phyloP scores from a whole-genome alignment of 2,797 vertebrate genomes.

The Thaleichthys pacificus region DNA sequence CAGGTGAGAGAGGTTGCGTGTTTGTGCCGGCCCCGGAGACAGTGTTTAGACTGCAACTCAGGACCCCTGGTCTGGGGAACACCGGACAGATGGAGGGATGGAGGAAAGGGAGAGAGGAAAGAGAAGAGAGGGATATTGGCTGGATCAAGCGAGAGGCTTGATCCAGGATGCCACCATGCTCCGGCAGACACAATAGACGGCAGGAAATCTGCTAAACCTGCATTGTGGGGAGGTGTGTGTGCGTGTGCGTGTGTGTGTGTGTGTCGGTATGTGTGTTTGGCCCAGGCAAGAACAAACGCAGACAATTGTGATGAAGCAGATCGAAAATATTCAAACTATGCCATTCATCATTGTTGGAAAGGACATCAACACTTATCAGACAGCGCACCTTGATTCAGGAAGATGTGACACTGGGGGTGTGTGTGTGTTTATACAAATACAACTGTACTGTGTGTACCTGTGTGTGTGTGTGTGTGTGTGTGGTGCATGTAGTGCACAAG shows the following conservation, averaged over 20 bases:
- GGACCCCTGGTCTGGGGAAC: conserved; percentile 33
- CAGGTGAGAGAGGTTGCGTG: conserved; percentile 28
- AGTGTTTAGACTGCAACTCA: conserved; percentile 54
- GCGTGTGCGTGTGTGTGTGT: not conserved
- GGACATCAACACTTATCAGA: conserved; percentile 65
- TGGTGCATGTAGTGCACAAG: not conserved
- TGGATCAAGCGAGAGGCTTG: conserved; percentile 42
- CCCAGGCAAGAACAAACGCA: conserved; percentile 56
- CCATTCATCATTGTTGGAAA: conserved; percentile 69
- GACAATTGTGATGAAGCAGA: conserved; percentile 58
- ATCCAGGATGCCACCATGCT: conserved; percentile 68
- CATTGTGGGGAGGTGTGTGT: conserved; percentile 47
- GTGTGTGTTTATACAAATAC: not conserved
- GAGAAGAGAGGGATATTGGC: conserved; percentile 23
- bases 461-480: not conserved
- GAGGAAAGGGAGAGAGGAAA: conserved; percentile 20
- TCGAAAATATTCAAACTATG: conserved; percentile 75
- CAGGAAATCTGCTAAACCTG: conserved; percentile 74
- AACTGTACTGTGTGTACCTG: not conserved
- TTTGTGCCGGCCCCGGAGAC: conserved; percentile 36
- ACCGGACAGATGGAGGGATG: conserved; percentile 41
- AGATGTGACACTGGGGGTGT: conserved; percentile 37
- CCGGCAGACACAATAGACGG: conserved; percentile 70
- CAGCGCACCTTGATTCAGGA: conserved; percentile 40
- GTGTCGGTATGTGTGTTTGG: not conserved